Evolutionary conservation across 2,888 invertebrate genomes (phyloP).

Genomic region (Stenoptilia bipunctidactyla): DNA sequence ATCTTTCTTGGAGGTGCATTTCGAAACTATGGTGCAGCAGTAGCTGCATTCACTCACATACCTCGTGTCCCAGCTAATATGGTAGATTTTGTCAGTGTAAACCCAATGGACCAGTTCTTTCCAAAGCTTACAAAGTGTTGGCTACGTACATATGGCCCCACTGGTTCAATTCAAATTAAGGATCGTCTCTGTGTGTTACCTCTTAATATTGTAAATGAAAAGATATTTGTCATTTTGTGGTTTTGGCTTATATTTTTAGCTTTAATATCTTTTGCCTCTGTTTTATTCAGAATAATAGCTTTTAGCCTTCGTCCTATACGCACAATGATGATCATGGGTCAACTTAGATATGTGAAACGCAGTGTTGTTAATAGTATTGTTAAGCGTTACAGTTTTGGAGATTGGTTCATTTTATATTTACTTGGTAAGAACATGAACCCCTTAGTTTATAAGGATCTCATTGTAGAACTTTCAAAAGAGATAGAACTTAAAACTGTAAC

Average conservation of each 20-base stretch:
- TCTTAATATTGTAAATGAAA: slow-evolving; percentile 84
- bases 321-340: slow-evolving; percentile 72
- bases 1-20: slow-evolving; percentile 75
- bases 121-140: slow-evolving; percentile 79
- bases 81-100: slow-evolving; percentile 48
- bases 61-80: slow-evolving; percentile 33
- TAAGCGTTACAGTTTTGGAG: slow-evolving; percentile 72
- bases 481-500: slow-evolving; percentile 34
- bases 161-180: slow-evolving; percentile 65
- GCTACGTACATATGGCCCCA: slow-evolving; percentile 70
- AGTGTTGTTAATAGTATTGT: slow-evolving; percentile 65
- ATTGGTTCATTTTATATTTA: slow-evolving; percentile 84
- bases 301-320: slow-evolving; percentile 71
- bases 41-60: slow-evolving; percentile 53
- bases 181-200: slow-evolving; percentile 82
- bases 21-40: slow-evolving; percentile 69
- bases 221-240: slow-evolving; percentile 81
- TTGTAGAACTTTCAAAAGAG: slow-evolving; percentile 62
- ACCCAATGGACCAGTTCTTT: slow-evolving; percentile 78
- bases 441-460: slow-evolving; percentile 74
- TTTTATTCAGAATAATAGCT: slow-evolving; percentile 75
- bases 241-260: slow-evolving; percentile 79
- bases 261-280: slow-evolving; percentile 70
- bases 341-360: slow-evolving; percentile 65
- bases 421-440: slow-evolving; percentile 83